phyloP scores from a whole-genome alignment of 2,888 invertebrate genomes.

The Tachina grossa region DNA sequence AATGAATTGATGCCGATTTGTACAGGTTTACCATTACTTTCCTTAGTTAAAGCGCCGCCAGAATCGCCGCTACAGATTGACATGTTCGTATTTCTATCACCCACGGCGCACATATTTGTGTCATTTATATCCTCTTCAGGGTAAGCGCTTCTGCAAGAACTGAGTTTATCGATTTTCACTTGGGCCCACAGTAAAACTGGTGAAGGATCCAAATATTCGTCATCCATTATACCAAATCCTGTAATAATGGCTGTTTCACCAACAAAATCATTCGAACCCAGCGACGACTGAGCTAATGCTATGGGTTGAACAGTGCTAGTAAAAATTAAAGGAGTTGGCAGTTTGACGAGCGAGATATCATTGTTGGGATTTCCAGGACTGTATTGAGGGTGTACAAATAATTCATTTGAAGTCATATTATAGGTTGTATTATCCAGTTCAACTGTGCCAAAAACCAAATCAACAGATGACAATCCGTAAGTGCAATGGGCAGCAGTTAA shows the following conservation, averaged over 20 bases:
- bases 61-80: conserved; percentile 81
- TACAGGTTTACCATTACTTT: conserved; percentile 70
- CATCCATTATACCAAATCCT: conserved; percentile 79
- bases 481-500: conserved; percentile 81
- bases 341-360: conserved; percentile 78
- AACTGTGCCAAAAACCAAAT: conserved; percentile 77
- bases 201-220: conserved; percentile 78
- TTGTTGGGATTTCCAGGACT: conserved; percentile 76
- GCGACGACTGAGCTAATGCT: conserved; percentile 72
- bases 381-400: conserved; percentile 78
- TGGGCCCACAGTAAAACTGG: conserved; percentile 75
- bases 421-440: conserved; percentile 71
- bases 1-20: conserved; percentile 82
- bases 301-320: conserved; percentile 76
- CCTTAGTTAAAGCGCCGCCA: conserved; percentile 78
- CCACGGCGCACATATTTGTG: conserved; percentile 78
- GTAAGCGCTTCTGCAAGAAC: conserved; percentile 74
- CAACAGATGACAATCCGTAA: conserved; percentile 74
- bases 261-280: conserved; percentile 73
- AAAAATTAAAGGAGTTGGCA: conserved; percentile 75
- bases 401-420: conserved; percentile 76
- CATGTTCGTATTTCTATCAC: conserved; percentile 75
- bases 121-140: conserved; percentile 73
- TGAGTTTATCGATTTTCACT: conserved; percentile 78
- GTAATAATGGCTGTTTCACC: conserved; percentile 76